Evolutionary conservation across 2,888 invertebrate genomes (phyloP).

Genomic region (Caenorhabditis afra): DNA sequence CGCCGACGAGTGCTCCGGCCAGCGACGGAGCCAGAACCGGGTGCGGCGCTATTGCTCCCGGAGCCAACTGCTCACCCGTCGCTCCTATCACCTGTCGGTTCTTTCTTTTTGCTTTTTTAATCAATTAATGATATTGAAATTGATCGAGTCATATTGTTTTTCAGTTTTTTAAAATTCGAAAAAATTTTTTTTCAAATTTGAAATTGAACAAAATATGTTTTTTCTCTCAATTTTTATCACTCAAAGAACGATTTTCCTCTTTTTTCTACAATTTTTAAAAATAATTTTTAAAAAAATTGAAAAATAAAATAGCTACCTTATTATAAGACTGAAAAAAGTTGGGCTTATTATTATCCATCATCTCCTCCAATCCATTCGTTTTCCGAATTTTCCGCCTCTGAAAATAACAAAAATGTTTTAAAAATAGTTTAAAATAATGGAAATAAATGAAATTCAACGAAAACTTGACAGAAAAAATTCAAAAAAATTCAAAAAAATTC

Average conservation of each 20-base stretch:
- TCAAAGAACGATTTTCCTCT: too few relatives aligned
- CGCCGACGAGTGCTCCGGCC: slow-evolving; percentile 6
- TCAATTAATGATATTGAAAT: too few relatives aligned
- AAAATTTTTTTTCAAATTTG: slow-evolving; percentile 1
- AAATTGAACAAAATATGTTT: too few relatives aligned
- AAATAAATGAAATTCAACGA: background rate
- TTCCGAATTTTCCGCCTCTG: background rate
- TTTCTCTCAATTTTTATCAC: too few relatives aligned
- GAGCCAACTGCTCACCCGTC: slow-evolving; percentile 68
- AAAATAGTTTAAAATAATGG: too few relatives aligned
- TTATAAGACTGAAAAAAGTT: slow-evolving; percentile 57
- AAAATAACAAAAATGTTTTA: too few relatives aligned
- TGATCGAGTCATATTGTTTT: too few relatives aligned
- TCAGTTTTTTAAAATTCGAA: background rate
- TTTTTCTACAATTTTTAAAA: slow-evolving; percentile 12
- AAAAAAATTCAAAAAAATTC: background rate
- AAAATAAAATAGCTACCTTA: slow-evolving; percentile 31
- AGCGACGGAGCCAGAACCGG: slow-evolving; percentile 62
- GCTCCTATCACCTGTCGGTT: slow-evolving; percentile 62
- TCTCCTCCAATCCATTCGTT: slow-evolving; percentile 57
- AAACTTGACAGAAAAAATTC: background rate
- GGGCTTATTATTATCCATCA: slow-evolving; percentile 49
- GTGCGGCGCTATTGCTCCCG: slow-evolving; percentile 67
- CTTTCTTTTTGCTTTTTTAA: background rate
- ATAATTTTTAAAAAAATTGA: slow-evolving; percentile 2